A percentile compares a stretch with the other conserved stretches of the same genome.
Evolutionary conservation across 2,888 invertebrate genomes (phyloP).

Genomic region (Dione vanillae): DNA sequence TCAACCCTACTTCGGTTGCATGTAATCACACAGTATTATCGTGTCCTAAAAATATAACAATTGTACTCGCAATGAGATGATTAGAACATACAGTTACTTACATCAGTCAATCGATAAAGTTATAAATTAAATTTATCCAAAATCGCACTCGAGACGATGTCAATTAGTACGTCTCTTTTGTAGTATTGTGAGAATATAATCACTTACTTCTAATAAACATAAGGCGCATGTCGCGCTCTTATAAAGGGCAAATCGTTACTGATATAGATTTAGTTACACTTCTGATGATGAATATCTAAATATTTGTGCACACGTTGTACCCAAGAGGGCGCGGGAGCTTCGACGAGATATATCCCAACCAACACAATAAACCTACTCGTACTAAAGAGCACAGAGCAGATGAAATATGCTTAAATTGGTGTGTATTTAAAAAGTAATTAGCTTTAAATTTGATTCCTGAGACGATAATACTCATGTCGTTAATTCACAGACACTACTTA

Average conservation of each 20-base stretch:
- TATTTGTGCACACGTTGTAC: neutral
- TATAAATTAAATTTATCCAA: neutral
- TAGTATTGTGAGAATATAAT: neutral
- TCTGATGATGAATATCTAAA: neutral
- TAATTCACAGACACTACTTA: neutral
- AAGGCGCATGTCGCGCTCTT: neutral
- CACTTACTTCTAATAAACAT: neutral
- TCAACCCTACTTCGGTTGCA: conserved; percentile 5
- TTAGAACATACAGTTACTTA: neutral
- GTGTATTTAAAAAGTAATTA: neutral
- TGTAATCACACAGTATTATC: conserved; percentile 16
- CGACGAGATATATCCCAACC: neutral
- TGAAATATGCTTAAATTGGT: neutral
- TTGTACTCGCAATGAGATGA: neutral
- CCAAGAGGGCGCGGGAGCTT: neutral
- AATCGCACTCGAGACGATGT: conserved; percentile 30
- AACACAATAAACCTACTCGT: neutral
- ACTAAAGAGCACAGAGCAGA: neutral
- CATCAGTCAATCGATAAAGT: neutral
- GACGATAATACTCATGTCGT: neutral
- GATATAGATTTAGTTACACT: neutral
- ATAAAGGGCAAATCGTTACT: neutral
- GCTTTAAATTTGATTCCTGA: conserved; percentile 8
- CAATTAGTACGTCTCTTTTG: conserved; percentile 23
- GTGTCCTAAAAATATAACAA: neutral